phyloP scores from a whole-genome alignment of 2,888 invertebrate genomes.

The Melanotus villosus region DNA sequence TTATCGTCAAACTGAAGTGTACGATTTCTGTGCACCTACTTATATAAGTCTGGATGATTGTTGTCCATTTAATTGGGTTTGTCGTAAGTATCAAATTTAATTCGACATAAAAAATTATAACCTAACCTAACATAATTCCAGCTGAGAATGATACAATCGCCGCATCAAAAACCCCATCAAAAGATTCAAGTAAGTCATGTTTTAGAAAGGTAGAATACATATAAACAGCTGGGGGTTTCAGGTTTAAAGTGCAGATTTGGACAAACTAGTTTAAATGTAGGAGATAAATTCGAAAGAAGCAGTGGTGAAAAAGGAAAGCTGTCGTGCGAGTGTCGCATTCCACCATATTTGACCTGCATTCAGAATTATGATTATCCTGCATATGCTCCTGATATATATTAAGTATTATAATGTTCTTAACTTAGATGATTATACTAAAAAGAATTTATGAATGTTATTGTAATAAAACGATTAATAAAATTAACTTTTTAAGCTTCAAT shows the following conservation, averaged over 20 bases:
- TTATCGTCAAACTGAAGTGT: slow-evolving; percentile 34
- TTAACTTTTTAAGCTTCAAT: no score
- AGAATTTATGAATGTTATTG: no score
- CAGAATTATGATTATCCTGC: slow-evolving; percentile 8
- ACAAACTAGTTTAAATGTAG: slow-evolving; percentile 33
- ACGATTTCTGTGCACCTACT: slow-evolving; percentile 51
- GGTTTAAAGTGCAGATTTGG: slow-evolving; percentile 47
- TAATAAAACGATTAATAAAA: no score
- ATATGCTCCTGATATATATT: no score
- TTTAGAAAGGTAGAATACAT: not conserved
- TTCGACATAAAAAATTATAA: not conserved
- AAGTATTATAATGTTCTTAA: no score
- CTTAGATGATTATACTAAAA: no score
- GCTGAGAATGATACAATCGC: not conserved
- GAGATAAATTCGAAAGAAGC: slow-evolving; percentile 38
- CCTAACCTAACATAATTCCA: not conserved
- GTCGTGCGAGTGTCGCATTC: slow-evolving; percentile 47
- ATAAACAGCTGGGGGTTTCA: slow-evolving; percentile 12
- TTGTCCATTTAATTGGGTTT: slow-evolving; percentile 49
- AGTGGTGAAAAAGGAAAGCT: slow-evolving; percentile 5
- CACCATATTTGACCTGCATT: slow-evolving; percentile 50
- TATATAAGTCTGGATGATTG: slow-evolving; percentile 43
- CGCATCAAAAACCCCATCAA: not conserved
- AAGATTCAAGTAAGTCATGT: not conserved
- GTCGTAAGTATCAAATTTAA: slow-evolving; percentile 50